Base-by-base conservation (phyloP, 2,888 invertebrate genomes). In the Polyommatus icarus region DNA sequence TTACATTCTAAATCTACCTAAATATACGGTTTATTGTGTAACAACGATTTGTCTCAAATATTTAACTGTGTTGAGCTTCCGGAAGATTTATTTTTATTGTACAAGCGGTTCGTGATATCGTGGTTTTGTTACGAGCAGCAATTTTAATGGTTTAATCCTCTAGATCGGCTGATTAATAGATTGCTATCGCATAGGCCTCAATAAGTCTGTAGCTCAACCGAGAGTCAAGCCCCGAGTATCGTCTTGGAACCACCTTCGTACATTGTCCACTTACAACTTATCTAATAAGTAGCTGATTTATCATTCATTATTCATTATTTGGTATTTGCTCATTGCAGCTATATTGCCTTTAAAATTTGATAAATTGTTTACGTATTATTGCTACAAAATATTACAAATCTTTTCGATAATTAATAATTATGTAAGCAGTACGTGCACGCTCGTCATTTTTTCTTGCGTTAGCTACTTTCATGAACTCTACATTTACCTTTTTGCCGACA, bases 1-100 rank as follows among this genome's bases (percentile, higher is more conserved):
- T 84, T 84, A 83, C 86, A 85, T 84, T 85, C 87, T 84, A 84
- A 84, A 84, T 81, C 86, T 85, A 84, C 85, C 87, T 84, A 84
- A 84, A 84, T 81, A 81, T 82, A 79, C 77, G 80, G 79, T 82
- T 79, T 81, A 80, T 79, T 76, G 59, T 78, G 76, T 78, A 76
- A 75, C 76, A 67, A 61, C 36, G 59, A 79, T 82, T 80, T 79
- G 76, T 75, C 79, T 75, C 76, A 75, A 54, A 71, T 71, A 73
- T 77, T 77, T 46, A 46, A 77, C 59, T 73, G 29, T 29, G 29
- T 75, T 20, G 50, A 75, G 75, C 75, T 75, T 75, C 54, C 50
- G 50, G 54, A 24, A 54, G 75, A 50, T 54, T 75, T 75, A 75
- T 54, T 54, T 75, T 75, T 54, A 50, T 75, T 54, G 7, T 40